A percentile compares a stretch with the other conserved stretches of the same genome.
Conservation (phyloP, 2,113 vertebrate species). For the Gnathonemus echidnorhynchus region DNA sequence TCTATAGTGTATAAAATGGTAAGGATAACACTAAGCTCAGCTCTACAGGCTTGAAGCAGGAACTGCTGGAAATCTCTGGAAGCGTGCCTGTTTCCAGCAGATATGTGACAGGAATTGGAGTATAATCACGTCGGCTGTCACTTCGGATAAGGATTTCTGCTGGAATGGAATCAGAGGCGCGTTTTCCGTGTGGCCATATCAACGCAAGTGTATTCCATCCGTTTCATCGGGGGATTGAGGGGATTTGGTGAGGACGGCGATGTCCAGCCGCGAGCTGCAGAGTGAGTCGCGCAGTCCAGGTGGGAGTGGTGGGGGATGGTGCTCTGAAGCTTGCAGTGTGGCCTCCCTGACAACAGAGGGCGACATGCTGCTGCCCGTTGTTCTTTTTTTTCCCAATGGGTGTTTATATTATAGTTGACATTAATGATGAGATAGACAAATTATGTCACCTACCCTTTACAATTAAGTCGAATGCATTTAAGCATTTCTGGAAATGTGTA, state of each 20-base stretch:
- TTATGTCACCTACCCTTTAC: neutral
- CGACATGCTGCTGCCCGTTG: neutral
- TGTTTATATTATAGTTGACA: neutral
- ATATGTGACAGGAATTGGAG: conserved; percentile 1
- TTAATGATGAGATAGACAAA: neutral
- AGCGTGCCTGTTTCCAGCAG: neutral
- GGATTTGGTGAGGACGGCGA: neutral
- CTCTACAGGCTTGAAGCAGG: neutral
- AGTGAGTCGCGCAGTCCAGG: neutral
- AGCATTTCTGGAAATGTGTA: neutral
- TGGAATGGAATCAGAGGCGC: neutral
- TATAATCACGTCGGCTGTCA: conserved; percentile 11
- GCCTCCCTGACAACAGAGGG: neutral
- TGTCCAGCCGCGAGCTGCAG: conserved; percentile 1
- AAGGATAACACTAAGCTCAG: neutral
- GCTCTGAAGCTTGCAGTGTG: neutral
- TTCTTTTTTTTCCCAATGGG: neutral
- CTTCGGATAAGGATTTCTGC: conserved; percentile 4
- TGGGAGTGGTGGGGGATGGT: neutral
- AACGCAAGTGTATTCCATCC: neutral
- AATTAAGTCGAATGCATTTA: neutral
- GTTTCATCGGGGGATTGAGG: conserved; percentile 5
- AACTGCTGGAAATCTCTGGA: neutral
- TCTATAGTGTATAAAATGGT: neutral
- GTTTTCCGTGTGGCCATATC: neutral